Evolutionary conservation across 2,797 vertebrate genomes (phyloP).

Genomic region (Cirrhinus mrigala): DNA sequence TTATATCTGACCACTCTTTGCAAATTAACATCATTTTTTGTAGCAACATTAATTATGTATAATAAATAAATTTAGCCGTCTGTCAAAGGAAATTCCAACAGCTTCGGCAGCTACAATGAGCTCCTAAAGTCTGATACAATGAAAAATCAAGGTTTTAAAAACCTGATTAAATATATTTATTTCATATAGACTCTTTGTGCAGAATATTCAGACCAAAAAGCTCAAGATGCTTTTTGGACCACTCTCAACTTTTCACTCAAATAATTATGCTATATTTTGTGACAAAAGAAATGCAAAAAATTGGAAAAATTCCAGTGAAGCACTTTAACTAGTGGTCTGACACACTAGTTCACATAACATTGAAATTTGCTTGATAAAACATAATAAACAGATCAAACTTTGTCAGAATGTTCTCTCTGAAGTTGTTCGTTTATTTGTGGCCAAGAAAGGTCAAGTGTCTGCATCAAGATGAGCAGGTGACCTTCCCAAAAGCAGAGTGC

Average conservation of each 20-base stretch:
- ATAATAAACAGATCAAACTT: neutral
- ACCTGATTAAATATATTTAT: neutral
- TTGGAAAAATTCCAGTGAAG: neutral
- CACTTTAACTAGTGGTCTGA: neutral
- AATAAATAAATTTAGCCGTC: neutral
- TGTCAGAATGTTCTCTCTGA: neutral
- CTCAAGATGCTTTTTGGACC: neutral
- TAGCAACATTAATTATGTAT: neutral
- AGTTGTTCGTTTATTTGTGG: neutral
- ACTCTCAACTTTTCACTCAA: neutral
- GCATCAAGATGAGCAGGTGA: neutral
- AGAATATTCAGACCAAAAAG: neutral
- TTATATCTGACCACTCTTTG: neutral
- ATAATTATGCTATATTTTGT: neutral
- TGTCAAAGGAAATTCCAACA: neutral
- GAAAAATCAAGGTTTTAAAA: neutral
- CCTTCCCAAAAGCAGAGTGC: neutral
- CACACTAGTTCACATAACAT: neutral
- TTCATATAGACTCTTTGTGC: neutral
- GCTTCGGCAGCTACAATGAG: neutral
- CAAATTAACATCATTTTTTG: neutral
- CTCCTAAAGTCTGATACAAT: neutral
- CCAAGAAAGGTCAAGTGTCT: slow-evolving; percentile 17
- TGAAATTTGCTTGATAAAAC: neutral
- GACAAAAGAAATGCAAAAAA: neutral